These are phyloP conservation scores for Drosophila jambulina DNA, from an alignment of 1,140 invertebrate genomes.

Conservation along the genomic window DNA sequence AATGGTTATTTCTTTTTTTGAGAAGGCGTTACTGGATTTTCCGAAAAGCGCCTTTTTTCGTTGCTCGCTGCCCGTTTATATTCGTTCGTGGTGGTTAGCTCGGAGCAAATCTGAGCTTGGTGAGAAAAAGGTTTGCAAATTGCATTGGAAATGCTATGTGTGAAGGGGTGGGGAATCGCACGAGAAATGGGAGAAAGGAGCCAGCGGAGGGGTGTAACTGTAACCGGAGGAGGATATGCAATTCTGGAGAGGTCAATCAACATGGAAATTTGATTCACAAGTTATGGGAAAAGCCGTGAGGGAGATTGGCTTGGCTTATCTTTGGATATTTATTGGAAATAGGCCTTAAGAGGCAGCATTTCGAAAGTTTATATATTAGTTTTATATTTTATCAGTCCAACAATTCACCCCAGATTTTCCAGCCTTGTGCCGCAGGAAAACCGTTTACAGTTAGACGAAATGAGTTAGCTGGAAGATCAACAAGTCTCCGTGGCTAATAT, in stretches of 20 bases:
- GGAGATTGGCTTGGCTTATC: not conserved
- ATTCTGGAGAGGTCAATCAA: constrained; percentile 53
- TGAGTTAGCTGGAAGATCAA: constrained; percentile 36
- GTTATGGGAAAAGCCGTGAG: constrained; percentile 45
- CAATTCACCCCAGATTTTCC: not conserved
- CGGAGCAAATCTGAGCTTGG: constrained; percentile 58
- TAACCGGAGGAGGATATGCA: constrained; percentile 44
- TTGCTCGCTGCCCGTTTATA: constrained; percentile 26
- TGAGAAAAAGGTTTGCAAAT: constrained; percentile 65
- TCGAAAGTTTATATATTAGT: not conserved
- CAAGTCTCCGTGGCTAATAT: constrained; percentile 48
- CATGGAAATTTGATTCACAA: constrained; percentile 57
- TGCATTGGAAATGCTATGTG: constrained; percentile 60
- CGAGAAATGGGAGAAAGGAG: constrained; percentile 27
- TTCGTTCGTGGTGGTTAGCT: constrained; percentile 56
- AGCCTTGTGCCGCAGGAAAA: not conserved
- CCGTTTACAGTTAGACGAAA: constrained; percentile 27
- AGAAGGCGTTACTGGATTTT: constrained; percentile 78
- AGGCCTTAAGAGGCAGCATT: not conserved
- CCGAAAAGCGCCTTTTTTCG: constrained; percentile 32
- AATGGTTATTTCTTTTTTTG: constrained; percentile 65
- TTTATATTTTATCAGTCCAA: not conserved
- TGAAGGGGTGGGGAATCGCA: constrained; percentile 17
- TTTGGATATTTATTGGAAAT: constrained; percentile 5
- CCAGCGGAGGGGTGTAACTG: not conserved